These are phyloP conservation scores for Euleptes europaea DNA, from an alignment of 2,113 vertebrate genomes.

Conservation along the genomic window DNA sequence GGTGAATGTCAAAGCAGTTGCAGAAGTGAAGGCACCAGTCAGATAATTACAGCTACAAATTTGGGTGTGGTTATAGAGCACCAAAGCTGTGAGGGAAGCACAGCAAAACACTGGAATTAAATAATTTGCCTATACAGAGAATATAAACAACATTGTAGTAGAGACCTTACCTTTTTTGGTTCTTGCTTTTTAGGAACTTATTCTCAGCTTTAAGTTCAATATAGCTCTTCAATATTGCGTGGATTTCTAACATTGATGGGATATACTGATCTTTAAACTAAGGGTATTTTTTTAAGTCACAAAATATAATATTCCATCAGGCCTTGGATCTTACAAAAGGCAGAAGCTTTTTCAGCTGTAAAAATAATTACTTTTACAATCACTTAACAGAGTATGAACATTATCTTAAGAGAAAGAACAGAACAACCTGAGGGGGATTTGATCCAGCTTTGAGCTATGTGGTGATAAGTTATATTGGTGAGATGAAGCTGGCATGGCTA, in stretches of 20 bases:
- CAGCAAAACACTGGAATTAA: neutral
- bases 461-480: neutral
- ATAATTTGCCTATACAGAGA: neutral
- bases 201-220: neutral
- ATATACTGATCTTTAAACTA: neutral
- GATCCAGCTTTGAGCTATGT: neutral
- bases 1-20: neutral
- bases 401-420: neutral
- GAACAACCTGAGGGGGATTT: neutral
- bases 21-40: neutral
- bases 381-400: neutral
- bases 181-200: no score
- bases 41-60: neutral
- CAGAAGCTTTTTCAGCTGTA: neutral
- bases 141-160: accelerated
- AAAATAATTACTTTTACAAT: neutral
- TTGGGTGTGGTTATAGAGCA: neutral
- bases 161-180: neutral
- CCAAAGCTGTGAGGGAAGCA: neutral
- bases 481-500: neutral
- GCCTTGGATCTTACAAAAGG: neutral
- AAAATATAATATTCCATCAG: neutral
- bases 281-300: neutral
- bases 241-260: neutral
- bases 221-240: neutral